These are phyloP conservation scores for Phataginus tricuspis DNA, from an alignment of 2,797 vertebrate species.

Conservation along the genomic window DNA sequence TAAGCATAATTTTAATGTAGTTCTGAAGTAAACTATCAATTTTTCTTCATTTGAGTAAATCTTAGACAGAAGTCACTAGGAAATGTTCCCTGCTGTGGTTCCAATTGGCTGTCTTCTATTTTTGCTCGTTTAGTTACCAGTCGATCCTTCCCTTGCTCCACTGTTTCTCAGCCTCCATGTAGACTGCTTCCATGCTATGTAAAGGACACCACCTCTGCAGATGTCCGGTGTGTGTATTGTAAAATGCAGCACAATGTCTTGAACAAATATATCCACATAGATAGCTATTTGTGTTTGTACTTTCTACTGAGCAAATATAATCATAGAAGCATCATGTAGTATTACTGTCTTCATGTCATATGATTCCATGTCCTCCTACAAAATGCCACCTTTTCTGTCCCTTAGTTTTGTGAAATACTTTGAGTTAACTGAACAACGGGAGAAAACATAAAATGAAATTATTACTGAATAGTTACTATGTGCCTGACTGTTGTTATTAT, in stretches of 20 bases:
- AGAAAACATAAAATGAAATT: slow-evolving; percentile 13
- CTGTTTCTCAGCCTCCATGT: not conserved
- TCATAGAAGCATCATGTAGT: not conserved
- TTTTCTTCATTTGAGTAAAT: slow-evolving; percentile 7
- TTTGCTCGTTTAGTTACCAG: not conserved
- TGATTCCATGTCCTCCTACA: not conserved
- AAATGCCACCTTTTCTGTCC: not conserved
- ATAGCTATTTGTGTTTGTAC: not conserved
- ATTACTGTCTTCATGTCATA: not conserved
- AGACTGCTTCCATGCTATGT: not conserved
- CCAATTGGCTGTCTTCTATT: not conserved
- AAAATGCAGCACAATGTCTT: not conserved
- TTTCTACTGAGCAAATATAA: not conserved
- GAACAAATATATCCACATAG: not conserved
- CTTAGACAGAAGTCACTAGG: not conserved
- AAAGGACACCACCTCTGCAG: not conserved
- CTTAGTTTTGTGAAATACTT: not conserved
- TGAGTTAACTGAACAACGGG: not conserved
- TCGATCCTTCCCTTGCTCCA: not conserved
- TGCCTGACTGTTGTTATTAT: not conserved
- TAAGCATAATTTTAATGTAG: slow-evolving; percentile 35
- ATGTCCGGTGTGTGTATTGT: not conserved
- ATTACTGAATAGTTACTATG: not conserved
- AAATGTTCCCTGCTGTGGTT: not conserved
- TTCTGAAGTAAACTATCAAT: not conserved